Base-by-base conservation (phyloP, 2,888 invertebrate genomes). In the Dendrolimus houi region DNA sequence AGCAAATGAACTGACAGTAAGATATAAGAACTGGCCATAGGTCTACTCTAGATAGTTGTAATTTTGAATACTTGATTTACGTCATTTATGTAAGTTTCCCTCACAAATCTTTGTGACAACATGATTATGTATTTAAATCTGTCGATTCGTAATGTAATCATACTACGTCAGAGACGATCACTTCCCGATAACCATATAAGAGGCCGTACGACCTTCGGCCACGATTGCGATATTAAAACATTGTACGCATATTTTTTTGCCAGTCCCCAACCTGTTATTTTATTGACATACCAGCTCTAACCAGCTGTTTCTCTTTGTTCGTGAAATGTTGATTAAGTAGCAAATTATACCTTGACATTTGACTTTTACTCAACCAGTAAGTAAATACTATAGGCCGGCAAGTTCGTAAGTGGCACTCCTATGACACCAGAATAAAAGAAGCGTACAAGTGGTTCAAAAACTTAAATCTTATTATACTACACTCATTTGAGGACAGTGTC, bases 161-260 rank as follows among this genome's bases (percentile, higher is more conserved):
- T 47, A 57, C 61, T 64, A 67, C 76, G 78, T 77, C 78, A 75
- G 57, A 60, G 59, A 59, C 67, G 62, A 70, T 65, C 64, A 85
- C 85, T 87, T 87, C 87, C 87, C 83, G 74, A 70, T 83, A 71
- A 75, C 85, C 47, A 47, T 82, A 75, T 80, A 83, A 73, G 77
- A 78, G 80, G 79, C 72, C 60, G 66, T 69, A 47, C 64, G 79
- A 63, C 87, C 86, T 87, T 87, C 83, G 67, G 12, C 42, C 55
- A 17, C 42, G 56, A 53, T 53, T 42, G 41, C 52, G 14, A 41
- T 58, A 10, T 41, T 57, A 52, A 52, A 54, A 59, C 58, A 60
- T 60, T 59, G 57, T 53, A 58, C 60, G 55, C 56, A 40, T 55
- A 56, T 60, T 52, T 59, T 63, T 67, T 64, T 63, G 61, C 60